A percentile compares a stretch with the other conserved stretches of the same genome.
Conservation (phyloP, 2,797 vertebrate genomes). For the Lophotriccus pileatus region DNA sequence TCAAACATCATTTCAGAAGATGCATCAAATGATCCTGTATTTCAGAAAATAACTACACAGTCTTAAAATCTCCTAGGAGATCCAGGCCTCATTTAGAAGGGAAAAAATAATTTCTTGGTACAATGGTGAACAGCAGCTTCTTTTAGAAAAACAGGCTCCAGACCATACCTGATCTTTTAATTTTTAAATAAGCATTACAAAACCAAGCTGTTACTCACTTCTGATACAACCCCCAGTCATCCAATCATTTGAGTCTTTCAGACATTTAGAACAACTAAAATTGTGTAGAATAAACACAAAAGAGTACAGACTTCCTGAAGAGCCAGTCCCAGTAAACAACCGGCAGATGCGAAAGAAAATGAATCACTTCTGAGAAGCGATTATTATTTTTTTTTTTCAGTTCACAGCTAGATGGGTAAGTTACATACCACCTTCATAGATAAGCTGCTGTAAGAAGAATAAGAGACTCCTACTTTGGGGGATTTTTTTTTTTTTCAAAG, state of each 20-base stretch:
- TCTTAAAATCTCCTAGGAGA: conserved; percentile 35
- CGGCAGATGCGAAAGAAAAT: background rate
- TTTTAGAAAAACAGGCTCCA: background rate
- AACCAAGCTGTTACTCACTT: background rate
- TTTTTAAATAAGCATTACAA: conserved; percentile 5
- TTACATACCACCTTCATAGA: background rate
- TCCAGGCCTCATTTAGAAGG: background rate
- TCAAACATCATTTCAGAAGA: background rate
- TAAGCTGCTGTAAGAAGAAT: background rate
- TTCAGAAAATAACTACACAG: conserved; percentile 19
- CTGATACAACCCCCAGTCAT: background rate
- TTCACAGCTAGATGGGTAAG: background rate
- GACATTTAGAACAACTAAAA: background rate
- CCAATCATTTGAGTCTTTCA: background rate
- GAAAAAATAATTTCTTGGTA: conserved; percentile 12
- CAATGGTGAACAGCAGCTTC: background rate
- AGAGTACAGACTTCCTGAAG: conserved; percentile 18
- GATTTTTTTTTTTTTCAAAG: background rate
- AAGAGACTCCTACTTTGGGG: background rate
- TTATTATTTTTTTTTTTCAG: background rate
- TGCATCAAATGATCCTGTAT: background rate
- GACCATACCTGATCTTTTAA: background rate
- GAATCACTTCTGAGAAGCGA: background rate
- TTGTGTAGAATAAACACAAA: background rate
- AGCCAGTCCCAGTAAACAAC: background rate